Conservation (phyloP, 2,888 invertebrate species). For the Drosophila macrospina region DNA sequence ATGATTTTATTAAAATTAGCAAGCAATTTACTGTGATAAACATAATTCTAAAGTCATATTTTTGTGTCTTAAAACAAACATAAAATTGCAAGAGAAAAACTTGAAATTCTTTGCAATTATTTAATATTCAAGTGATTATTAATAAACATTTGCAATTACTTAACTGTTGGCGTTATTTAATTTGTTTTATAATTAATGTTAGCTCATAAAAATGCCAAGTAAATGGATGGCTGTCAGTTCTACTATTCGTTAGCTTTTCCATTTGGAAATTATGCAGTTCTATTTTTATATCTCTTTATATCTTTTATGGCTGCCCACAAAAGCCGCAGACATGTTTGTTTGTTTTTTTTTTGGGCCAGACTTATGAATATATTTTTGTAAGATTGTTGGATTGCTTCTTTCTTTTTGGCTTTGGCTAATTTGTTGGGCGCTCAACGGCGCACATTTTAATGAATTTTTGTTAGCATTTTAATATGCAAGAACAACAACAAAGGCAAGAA, state of each 20-base stretch:
- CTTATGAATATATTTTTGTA: constrained; percentile 33
- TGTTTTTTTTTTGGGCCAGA: constrained; percentile 14
- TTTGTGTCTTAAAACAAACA: background rate
- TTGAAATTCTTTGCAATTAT: constrained; percentile 5
- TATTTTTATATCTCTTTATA: constrained; percentile 5
- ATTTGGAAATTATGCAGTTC: constrained; percentile 51
- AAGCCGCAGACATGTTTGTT: constrained; percentile 21
- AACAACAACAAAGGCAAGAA: constrained; percentile 11
- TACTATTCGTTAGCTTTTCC: constrained; percentile 23
- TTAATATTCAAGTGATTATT: background rate
- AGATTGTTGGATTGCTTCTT: constrained; percentile 16
- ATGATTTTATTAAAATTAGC: too few species aligned
- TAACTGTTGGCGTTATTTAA: background rate
- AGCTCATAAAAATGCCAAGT: constrained; percentile 3
- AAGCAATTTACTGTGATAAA: too few species aligned
- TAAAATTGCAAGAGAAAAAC: background rate
- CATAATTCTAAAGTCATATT: too few species aligned
- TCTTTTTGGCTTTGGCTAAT: constrained; percentile 57
- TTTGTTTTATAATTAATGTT: constrained; percentile 8
- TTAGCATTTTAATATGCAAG: constrained; percentile 56
- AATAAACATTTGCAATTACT: background rate
- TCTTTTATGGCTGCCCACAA: constrained; percentile 14
- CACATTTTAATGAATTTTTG: constrained; percentile 70
- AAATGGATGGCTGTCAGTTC: constrained; percentile 2
- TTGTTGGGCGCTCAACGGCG: constrained; percentile 54